These are phyloP conservation scores for Protosalanx chinensis DNA, from an alignment of 2,797 vertebrate genomes.

Conservation along the genomic window DNA sequence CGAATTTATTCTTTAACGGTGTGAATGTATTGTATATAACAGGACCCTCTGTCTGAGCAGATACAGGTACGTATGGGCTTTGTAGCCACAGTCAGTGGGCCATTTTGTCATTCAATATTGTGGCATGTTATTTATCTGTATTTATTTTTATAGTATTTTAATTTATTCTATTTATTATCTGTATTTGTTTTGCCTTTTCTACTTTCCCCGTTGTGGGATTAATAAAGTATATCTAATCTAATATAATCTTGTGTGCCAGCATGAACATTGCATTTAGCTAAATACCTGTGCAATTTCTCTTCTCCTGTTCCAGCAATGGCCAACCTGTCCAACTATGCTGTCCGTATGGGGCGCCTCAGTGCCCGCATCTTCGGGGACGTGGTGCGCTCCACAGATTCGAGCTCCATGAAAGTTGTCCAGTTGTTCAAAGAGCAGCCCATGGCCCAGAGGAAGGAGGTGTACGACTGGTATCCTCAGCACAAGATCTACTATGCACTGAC, in stretches of 20 bases:
- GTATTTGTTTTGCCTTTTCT: no score
- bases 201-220: no score
- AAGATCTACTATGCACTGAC: constrained; percentile 83
- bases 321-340: constrained; percentile 76
- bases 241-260: background rate
- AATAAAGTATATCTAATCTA: no score
- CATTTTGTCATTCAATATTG: constrained; percentile 6
- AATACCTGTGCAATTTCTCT: background rate
- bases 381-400: constrained; percentile 78
- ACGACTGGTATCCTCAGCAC: constrained; percentile 91
- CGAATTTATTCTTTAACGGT: background rate
- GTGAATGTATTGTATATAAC: background rate
- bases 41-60: background rate
- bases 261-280: background rate
- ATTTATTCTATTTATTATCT: no score
- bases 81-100: background rate
- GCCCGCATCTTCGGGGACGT: constrained; percentile 88
- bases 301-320: constrained; percentile 56
- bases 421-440: constrained; percentile 85
- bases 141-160: no score
- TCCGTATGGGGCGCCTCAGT: constrained; percentile 87
- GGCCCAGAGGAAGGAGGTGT: constrained; percentile 81
- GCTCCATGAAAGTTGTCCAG: constrained; percentile 89
- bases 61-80: background rate
- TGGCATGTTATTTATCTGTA: background rate